Base-by-base conservation (phyloP, 2,888 invertebrate species). In the Mechanitis mazaeus region DNA sequence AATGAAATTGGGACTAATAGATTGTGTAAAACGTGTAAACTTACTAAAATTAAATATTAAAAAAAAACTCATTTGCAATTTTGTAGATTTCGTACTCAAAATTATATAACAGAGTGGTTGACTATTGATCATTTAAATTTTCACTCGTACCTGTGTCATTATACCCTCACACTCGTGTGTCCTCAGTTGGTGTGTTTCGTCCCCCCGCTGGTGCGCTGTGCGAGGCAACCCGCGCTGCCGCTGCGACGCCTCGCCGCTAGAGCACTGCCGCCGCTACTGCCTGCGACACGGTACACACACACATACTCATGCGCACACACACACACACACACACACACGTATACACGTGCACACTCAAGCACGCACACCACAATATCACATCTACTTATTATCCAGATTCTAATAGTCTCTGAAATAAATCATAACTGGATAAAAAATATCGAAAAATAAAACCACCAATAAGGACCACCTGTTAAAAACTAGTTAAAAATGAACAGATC, bases 161-260 rank as follows among this genome's bases (percentile, higher is more conserved):
- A 20, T 4, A n/a, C 20, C 7, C 28, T 28, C 28, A 20, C 3
- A n/a, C 20, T 5, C 9, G 33, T 35, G 3, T 12, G 33, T 55
- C 1, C 54, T 6, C 63, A 69, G 65, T 31, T 68, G 64, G 85
- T 91, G 33, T 90, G 92, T 64, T 94, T 94, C 79, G 84, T 95
- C 58, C 92, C 94, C 2, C 90, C 89, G 71, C 92, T 95, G 61
- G 86, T 87, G 38, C 76, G 87, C 35, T 95, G 95, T 77, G 93
- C 94, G 2, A 81, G 85, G 54, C 94, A 94, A 80, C 86, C 92
- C 11, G 92, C 93, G 66, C 91, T 93, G 75, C 92, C 93, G 80
- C 95, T 94, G 0, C 89, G 97, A 46, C 91, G 92, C 72, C 89
- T 96, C 68, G 94, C 95, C 1, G 95, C 95, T 0, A 91, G 91